Evolutionary conservation across 1,140 invertebrate species (phyloP), one percentile per base, ranked within the genome.

Genomic region (Scaptodrosophila lebanonensis): DNA sequence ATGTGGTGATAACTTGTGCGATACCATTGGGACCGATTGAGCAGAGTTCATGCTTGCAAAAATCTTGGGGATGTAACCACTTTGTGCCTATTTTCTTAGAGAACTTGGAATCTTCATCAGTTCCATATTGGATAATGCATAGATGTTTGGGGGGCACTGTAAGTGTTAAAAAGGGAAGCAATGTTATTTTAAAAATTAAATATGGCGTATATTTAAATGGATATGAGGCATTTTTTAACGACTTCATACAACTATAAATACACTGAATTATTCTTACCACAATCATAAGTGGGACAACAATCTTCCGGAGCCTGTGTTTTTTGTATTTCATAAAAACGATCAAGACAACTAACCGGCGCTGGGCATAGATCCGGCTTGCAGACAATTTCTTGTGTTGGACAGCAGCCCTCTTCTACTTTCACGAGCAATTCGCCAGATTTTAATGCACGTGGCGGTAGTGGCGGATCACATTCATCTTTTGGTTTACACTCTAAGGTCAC

Each of bases 241-340:
- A 13, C 12, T 30, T 32, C 12, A 36, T 20, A 84, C n/a, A n/a
- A n/a, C n/a, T n/a, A n/a, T n/a, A n/a, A n/a, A n/a, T n/a, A n/a
- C n/a, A n/a, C n/a, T n/a, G n/a, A n/a, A n/a, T n/a, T n/a, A n/a
- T n/a, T n/a, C 85, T 82, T 84, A 93, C 91, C 90, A 75, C 94
- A 95, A 1, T 88, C 86, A 52, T 91, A 91, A 3, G 87, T 84
- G 0, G 90, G 89, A 66, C 94, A 95, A 72, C 94, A 95, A 49
- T 88, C 84, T 0, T 87, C 89, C 1, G 70, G 43, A 13, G 86
- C 65, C n/a, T 89, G 86, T 1, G 67, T 82, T 2, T 83, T 84
- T 12, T 87, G 84, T 1, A 90, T 50, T 2, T 87, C 87, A 47
- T 93, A 89, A 76, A 90, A 91, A 12, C 66, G 61, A 42, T 90